Conservation (phyloP, 2,888 invertebrate species). For the Rotaria macrura region DNA sequence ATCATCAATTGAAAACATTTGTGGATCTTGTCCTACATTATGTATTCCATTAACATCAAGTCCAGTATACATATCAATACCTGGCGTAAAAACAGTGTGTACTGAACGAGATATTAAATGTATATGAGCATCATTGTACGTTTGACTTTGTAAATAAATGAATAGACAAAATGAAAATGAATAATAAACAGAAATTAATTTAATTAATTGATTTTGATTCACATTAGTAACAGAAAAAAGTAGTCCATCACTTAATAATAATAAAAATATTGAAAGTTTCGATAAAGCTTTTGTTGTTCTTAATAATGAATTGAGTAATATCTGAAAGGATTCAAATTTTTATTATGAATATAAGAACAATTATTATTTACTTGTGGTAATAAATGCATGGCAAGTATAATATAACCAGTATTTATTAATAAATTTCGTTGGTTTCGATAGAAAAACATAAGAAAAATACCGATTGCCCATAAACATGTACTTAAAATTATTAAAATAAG, state of each 20-base stretch:
- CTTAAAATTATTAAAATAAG: background rate
- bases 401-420: background rate
- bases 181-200: background rate
- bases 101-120: background rate
- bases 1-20: background rate
- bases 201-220: background rate
- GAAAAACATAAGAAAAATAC: background rate
- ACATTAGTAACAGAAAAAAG: background rate
- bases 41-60: background rate
- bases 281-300: background rate
- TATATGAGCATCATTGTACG: background rate
- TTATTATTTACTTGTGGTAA: background rate
- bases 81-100: background rate
- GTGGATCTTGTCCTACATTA: background rate
- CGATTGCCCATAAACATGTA: background rate
- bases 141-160: background rate
- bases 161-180: background rate
- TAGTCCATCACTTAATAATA: background rate
- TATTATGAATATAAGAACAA: background rate
- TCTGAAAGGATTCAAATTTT: background rate
- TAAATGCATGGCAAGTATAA: background rate
- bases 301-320: background rate
- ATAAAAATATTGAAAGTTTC: background rate
- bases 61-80: background rate
- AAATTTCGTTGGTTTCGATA: background rate